A percentile compares a stretch with the other conserved stretches of the same genome.
Conservation (phyloP, 2,113 vertebrate species). For the Sceloporus undulatus region DNA sequence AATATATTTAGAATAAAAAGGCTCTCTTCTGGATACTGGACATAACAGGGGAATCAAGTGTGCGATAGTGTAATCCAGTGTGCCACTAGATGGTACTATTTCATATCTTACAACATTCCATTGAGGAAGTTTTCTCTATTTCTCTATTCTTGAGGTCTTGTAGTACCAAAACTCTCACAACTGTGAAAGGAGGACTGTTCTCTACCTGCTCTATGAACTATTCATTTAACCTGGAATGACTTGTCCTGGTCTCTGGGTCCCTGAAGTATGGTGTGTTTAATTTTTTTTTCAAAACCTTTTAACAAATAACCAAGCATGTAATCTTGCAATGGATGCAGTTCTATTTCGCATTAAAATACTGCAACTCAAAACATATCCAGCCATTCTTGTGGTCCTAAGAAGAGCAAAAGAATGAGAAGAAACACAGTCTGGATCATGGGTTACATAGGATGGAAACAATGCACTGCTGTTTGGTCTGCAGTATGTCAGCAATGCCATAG, state of each 20-base stretch:
- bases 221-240: neutral
- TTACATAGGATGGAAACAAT: neutral
- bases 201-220: neutral
- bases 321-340: neutral
- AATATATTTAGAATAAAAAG: no score
- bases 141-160: no score
- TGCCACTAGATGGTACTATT: slow-evolving; percentile 37
- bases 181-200: neutral
- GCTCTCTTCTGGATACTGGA: neutral
- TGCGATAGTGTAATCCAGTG: neutral
- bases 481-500: neutral
- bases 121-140: neutral
- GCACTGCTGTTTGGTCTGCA: no score
- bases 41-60: neutral
- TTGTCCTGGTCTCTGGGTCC: neutral
- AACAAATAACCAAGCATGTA: neutral
- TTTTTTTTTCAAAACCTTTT: neutral
- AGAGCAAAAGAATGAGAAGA: no score
- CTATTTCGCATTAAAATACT: neutral
- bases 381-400: no score
- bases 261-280: neutral
- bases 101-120: neutral
- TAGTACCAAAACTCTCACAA: no score
- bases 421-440: no score
- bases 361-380: no score